phyloP scores from a whole-genome alignment of 2,888 invertebrate species.

The Schrankia costaestrigalis region DNA sequence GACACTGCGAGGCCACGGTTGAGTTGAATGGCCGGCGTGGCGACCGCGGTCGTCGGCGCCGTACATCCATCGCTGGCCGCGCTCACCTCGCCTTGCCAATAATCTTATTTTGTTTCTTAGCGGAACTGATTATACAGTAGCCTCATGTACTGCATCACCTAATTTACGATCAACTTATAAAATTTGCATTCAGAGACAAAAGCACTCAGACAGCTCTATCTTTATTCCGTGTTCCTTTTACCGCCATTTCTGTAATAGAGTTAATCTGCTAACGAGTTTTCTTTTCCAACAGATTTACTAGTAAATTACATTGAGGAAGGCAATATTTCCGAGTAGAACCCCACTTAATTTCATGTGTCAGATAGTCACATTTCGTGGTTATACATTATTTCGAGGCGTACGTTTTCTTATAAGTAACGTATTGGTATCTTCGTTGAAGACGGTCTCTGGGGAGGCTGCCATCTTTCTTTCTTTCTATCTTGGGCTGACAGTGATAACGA shows the following conservation, averaged over 20 bases:
- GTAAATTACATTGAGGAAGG: constrained; percentile 3
- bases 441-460: constrained; percentile 41
- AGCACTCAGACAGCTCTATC: constrained; percentile 4
- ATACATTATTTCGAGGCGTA: background rate
- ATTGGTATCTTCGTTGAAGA: constrained; percentile 31
- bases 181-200: constrained; percentile 10
- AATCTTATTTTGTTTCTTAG: constrained; percentile 63
- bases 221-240: constrained; percentile 5
- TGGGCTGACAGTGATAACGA: constrained; percentile 52
- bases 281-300: constrained; percentile 6
- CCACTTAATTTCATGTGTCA: background rate
- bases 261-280: constrained; percentile 8
- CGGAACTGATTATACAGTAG: constrained; percentile 55
- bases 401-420: constrained; percentile 12
- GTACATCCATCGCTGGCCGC: constrained; percentile 57
- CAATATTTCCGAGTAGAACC: background rate
- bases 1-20: constrained; percentile 47
- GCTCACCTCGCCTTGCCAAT: constrained; percentile 70
- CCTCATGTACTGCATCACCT: constrained; percentile 32
- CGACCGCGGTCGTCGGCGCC: constrained; percentile 49
- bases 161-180: constrained; percentile 16
- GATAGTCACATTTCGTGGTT: background rate
- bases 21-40: constrained; percentile 72
- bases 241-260: constrained; percentile 1
- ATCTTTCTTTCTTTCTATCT: constrained; percentile 54